phyloP scores from a whole-genome alignment of 1,140 invertebrate species.

The Drosophila pectinifera region DNA sequence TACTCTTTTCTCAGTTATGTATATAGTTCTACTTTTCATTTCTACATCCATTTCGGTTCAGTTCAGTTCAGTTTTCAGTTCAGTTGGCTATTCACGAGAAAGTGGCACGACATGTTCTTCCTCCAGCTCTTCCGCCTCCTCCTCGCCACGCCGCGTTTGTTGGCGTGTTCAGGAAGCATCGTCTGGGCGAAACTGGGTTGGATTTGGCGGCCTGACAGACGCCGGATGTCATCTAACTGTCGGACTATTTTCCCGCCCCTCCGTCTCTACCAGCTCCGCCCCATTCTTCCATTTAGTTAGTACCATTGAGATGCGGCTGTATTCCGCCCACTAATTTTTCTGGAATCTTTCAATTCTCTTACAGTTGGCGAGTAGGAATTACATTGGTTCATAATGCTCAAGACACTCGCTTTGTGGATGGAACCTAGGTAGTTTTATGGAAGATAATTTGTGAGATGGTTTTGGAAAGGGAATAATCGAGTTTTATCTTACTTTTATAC shows the following conservation, averaged over 20 bases:
- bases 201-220: constrained; percentile 45
- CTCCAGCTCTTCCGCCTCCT: constrained; percentile 9
- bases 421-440: not conserved
- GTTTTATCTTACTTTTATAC: not conserved
- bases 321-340: constrained; percentile 23
- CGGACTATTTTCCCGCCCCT: constrained; percentile 38
- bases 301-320: constrained; percentile 19
- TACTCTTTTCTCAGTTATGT: constrained; percentile 41
- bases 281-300: not conserved
- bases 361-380: constrained; percentile 6
- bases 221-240: constrained; percentile 64
- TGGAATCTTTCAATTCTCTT: constrained; percentile 30
- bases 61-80: constrained; percentile 44
- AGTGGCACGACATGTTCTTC: constrained; percentile 71
- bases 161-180: constrained; percentile 62
- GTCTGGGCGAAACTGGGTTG: constrained; percentile 54
- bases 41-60: constrained; percentile 54
- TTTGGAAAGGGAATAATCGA: not conserved
- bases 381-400: constrained; percentile 28
- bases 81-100: constrained; percentile 66
- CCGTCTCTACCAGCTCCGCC: not conserved
- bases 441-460: not conserved
- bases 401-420: not conserved
- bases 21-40: constrained; percentile 60
- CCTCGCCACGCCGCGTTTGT: not conserved